phyloP scores from a whole-genome alignment of 1,140 invertebrate genomes.

The Hermatobates lingyangjiaoensis region DNA sequence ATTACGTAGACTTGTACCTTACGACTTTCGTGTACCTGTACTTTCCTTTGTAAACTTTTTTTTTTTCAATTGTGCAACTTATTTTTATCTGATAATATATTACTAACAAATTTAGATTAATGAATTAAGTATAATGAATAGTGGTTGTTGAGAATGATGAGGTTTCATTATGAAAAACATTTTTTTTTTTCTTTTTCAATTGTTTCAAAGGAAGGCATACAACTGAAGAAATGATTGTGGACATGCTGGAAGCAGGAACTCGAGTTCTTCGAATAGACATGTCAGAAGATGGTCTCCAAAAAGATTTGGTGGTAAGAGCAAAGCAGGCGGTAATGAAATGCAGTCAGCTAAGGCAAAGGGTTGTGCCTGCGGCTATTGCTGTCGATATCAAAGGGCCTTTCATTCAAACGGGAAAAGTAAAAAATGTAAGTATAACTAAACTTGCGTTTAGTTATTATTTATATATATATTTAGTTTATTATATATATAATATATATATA shows the following conservation, averaged over 20 bases:
- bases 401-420: constrained; percentile 9
- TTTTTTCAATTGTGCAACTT: no score
- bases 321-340: constrained; percentile 1
- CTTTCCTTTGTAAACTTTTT: no score
- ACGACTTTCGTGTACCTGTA: no score
- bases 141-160: not conserved
- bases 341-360: not conserved
- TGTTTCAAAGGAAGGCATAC: not conserved
- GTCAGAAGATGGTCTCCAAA: not conserved
- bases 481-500: not conserved
- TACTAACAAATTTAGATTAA: not conserved
- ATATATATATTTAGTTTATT: not conserved
- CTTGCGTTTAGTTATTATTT: not conserved
- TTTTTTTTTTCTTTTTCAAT: not conserved
- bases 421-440: constrained; percentile 4
- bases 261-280: constrained; percentile 7
- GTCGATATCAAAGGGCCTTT: constrained; percentile 8
- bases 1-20: no score
- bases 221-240: not conserved
- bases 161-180: not conserved
- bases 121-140: not conserved
- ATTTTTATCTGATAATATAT: no score
- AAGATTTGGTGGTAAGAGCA: not conserved
- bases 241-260: constrained; percentile 11
- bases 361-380: constrained; percentile 6